A percentile compares a stretch with the other conserved stretches of the same genome.
These are phyloP conservation scores for Diuraphis noxia DNA, from an alignment of 1,140 invertebrate species.

Conservation along the genomic window DNA sequence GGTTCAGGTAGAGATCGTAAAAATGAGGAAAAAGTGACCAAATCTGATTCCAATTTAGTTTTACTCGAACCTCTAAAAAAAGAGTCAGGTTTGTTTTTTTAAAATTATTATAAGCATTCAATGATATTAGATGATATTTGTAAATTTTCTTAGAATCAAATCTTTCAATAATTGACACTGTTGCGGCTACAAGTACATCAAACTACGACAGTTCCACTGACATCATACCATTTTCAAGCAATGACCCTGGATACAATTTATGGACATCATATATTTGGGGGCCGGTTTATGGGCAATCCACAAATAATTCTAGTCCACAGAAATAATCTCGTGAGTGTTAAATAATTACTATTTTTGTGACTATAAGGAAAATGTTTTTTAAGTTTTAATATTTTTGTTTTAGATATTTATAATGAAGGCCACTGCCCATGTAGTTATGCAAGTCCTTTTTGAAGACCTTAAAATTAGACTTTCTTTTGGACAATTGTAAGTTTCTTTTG, in stretches of 20 bases:
- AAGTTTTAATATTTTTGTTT: neutral
- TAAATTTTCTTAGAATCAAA: neutral
- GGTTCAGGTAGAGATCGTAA: slow-evolving; percentile 51
- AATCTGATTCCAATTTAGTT: neutral
- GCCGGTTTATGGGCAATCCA: slow-evolving; percentile 31
- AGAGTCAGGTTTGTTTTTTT: slow-evolving; percentile 17
- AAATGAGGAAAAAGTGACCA: slow-evolving; percentile 13
- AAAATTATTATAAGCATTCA: neutral
- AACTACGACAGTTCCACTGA: neutral
- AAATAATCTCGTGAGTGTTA: neutral
- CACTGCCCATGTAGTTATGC: slow-evolving; percentile 37
- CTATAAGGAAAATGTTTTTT: neutral
- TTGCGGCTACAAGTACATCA: neutral
- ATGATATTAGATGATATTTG: neutral
- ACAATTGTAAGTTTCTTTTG: slow-evolving; percentile 5
- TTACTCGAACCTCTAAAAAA: neutral
- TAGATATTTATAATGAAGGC: slow-evolving; percentile 24
- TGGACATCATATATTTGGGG: slow-evolving; percentile 46
- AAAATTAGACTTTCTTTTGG: slow-evolving; percentile 27
- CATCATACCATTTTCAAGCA: slow-evolving; percentile 16
- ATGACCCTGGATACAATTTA: slow-evolving; percentile 41
- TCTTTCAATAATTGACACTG: slow-evolving; percentile 5
- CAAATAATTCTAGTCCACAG: slow-evolving; percentile 14
- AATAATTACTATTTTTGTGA: neutral
- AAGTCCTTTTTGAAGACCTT: slow-evolving; percentile 14